Percentiles rank a stretch among this genome's conserved stretches.
These are phyloP conservation scores for Doryteuthis pealeii DNA, from an alignment of 1,140 invertebrate genomes.

Conservation along the genomic window DNA sequence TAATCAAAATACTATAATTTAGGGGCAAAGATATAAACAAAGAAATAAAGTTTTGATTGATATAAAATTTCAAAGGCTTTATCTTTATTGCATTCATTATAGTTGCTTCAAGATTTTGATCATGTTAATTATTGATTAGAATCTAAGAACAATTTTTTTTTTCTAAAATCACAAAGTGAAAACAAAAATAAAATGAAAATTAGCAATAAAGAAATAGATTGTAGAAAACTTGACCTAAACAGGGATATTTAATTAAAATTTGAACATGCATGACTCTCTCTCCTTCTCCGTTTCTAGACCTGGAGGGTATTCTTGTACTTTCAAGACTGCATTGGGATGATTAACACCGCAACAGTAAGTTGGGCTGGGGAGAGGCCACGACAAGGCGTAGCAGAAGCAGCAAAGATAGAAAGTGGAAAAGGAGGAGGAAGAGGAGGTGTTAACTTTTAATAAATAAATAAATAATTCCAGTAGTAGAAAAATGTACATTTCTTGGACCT, in stretches of 20 bases:
- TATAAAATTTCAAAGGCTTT: slow-evolving; percentile 1
- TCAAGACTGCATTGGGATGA: neutral
- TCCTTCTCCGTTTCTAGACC: neutral
- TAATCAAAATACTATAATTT: slow-evolving; percentile 6
- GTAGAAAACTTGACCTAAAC: slow-evolving; percentile 7
- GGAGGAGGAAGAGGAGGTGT: neutral
- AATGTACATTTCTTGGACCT: neutral
- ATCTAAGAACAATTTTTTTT: neutral
- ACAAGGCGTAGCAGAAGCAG: no score
- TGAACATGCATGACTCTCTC: neutral
- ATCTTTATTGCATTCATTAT: slow-evolving; percentile 2
- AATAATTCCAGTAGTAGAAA: neutral
- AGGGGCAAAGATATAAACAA: no score
- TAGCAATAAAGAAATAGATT: neutral
- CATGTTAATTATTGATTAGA: slow-evolving; percentile 3
- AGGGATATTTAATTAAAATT: slow-evolving; percentile 8
- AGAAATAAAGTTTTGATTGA: slow-evolving; percentile 10
- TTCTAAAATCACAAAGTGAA: neutral
- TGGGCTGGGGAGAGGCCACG: neutral
- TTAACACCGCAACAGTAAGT: neutral
- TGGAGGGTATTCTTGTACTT: neutral
- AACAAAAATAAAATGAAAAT: neutral
- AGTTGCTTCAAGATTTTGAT: slow-evolving; percentile 2
- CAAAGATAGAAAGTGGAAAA: no score
- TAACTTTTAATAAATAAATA: neutral